Evolutionary conservation across 2,113 vertebrate genomes (phyloP).

Genomic region (Panthera uncia): DNA sequence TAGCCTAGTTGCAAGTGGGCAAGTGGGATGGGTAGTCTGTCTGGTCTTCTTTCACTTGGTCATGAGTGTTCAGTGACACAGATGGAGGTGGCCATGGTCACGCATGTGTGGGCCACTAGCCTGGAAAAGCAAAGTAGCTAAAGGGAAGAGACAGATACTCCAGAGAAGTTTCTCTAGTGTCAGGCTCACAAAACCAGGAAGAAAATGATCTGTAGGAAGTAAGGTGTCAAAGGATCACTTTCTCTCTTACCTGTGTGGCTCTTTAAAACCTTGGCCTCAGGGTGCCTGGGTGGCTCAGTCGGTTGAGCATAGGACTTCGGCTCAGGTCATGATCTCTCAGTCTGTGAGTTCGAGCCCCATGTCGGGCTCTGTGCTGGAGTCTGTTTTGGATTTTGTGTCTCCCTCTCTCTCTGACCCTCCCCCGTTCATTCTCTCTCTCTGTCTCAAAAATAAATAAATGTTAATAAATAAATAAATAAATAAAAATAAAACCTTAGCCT

Average conservation of each 20-base stretch:
- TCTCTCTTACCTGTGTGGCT: not conserved
- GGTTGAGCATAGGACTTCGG: too few species aligned
- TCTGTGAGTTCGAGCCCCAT: too few species aligned
- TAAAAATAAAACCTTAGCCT: not conserved
- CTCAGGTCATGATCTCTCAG: too few species aligned
- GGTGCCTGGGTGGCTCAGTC: too few species aligned
- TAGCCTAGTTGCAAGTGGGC: not conserved
- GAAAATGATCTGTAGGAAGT: not conserved
- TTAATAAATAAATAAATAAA: too few species aligned
- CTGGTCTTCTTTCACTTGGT: not conserved
- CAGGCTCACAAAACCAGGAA: not conserved
- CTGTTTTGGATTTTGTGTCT: too few species aligned
- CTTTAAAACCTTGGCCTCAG: not conserved
- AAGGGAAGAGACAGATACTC: not conserved
- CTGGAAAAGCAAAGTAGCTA: not conserved
- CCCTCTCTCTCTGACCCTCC: too few species aligned
- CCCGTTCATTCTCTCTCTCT: too few species aligned
- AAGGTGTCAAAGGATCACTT: not conserved
- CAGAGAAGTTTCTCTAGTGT: too few species aligned
- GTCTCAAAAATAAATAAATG: too few species aligned
- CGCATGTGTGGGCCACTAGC: not conserved
- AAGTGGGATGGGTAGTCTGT: not conserved
- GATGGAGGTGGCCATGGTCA: not conserved
- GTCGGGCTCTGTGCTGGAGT: too few species aligned
- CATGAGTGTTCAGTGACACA: not conserved